Base-by-base conservation (phyloP, 1,140 invertebrate genomes). In the Drosophila erecta region DNA sequence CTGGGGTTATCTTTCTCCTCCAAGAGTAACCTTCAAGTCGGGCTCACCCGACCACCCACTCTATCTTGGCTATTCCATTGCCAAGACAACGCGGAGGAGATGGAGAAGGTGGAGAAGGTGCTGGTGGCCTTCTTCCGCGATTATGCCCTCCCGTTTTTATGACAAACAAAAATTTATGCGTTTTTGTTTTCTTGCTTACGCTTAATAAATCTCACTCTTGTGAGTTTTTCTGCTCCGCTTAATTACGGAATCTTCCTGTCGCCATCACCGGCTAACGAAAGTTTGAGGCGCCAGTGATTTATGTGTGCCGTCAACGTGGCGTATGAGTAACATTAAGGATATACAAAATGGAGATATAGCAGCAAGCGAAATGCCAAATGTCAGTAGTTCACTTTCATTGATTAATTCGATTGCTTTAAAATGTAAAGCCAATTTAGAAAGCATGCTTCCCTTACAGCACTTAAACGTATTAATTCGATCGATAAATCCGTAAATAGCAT, bases 401-500 rank as follows among this genome's bases (percentile, higher is more conserved):
- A 80, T 79, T 70, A 71, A 70, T 57, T 49, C 47, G 51, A 69
- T 71, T 47, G 51, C 50, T 46, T 70, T 56, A 70, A 65, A 43
- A 35, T 56, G 46, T 56, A 56, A 60, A 60, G 44, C 38, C 64
- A 67, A 67, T 66, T 49, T 65, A 14, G 33, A 50, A 50, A 66
- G 43, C 17, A 53, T 33, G 37, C 53, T 41, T 56, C 17, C 30
- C 20, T 55, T 53, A 30, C 53, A 33, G 49, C 46, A 47, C 43
- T 55, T 38, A 51, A 43, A 33, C 55, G 57, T 62, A 74, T 72
- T 76, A 72, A 80, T 67, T 54, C 41, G 81, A 83, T 86, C 83
- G 83, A 86, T 86, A 86, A 76, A 83, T 86, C 81, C 70, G 54
- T 76, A 86, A 87, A 87, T 87, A 86, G 83, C 64, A 72, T 67